phyloP scores from a whole-genome alignment of 2,888 invertebrate species.

The Ophion slaviceki region DNA sequence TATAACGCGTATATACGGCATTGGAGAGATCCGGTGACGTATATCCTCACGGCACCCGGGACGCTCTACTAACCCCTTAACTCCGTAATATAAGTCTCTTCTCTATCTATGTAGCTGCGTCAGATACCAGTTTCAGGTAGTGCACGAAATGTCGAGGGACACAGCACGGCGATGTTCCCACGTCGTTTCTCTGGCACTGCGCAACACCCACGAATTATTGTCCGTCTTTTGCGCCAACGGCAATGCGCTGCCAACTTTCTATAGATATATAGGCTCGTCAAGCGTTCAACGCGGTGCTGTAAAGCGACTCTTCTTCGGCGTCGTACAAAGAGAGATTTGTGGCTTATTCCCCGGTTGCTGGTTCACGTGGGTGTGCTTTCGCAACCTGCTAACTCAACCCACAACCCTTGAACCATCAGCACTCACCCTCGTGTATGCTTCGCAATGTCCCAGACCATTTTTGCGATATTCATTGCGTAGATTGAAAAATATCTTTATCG shows the following conservation, averaged over 20 bases:
- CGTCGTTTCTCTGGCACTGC: conserved; percentile 17
- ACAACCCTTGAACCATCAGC: not conserved
- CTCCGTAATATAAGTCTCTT: conserved; percentile 2
- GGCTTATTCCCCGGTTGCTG: conserved; percentile 10
- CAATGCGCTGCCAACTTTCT: not conserved
- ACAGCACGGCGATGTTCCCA: conserved; percentile 49
- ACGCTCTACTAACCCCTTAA: conserved; percentile 44
- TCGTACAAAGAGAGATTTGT: conserved; percentile 57
- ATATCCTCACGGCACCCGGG: conserved; percentile 47
- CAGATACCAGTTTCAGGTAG: conserved; percentile 29
- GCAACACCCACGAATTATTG: conserved; percentile 52
- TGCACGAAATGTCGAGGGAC: conserved; percentile 38
- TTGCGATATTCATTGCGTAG: not conserved
- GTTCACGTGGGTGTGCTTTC: not conserved
- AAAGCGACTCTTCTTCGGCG: conserved; percentile 24
- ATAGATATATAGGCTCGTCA: not conserved
- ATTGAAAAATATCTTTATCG: not conserved
- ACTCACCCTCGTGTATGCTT: not conserved
- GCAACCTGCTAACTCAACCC: not conserved
- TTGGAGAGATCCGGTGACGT: conserved; percentile 54
- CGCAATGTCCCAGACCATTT: not conserved
- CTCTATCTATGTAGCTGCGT: conserved; percentile 4
- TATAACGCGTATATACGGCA: conserved; percentile 22
- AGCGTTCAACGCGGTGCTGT: conserved; percentile 43
- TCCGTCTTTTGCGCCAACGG: conserved; percentile 35